Conservation (phyloP, 2,888 invertebrate species). For the Leistus spinibarbis region DNA sequence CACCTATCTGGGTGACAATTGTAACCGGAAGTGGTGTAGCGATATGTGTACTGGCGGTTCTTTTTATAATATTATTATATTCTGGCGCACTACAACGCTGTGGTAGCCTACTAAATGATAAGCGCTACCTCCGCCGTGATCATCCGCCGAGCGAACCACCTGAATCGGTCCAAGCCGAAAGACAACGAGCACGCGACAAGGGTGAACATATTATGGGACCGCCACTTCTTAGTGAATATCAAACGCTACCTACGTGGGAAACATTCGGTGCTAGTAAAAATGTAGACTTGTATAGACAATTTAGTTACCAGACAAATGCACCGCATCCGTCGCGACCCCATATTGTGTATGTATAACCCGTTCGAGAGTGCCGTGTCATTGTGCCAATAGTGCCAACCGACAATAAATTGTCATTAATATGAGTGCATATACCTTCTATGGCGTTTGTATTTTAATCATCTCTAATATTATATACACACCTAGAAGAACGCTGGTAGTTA, state of each 20-base stretch:
- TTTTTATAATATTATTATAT: slow-evolving; percentile 15
- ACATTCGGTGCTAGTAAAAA: slow-evolving; percentile 48
- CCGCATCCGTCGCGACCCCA: slow-evolving; percentile 22
- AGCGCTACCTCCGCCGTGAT: not conserved
- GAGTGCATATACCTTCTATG: slow-evolving; percentile 5
- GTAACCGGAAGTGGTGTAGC: slow-evolving; percentile 62
- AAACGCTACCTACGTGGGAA: slow-evolving; percentile 54
- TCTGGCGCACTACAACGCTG: slow-evolving; percentile 17
- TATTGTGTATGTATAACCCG: slow-evolving; percentile 26
- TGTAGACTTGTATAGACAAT: slow-evolving; percentile 36
- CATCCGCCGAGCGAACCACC: not conserved
- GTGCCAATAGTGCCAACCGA: slow-evolving; percentile 27
- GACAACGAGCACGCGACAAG: slow-evolving; percentile 15
- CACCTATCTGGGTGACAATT: slow-evolving; percentile 66
- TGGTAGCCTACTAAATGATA: not conserved
- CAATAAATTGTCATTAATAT: slow-evolving; percentile 2
- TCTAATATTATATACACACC: not conserved
- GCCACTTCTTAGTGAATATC: slow-evolving; percentile 53
- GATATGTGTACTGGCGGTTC: slow-evolving; percentile 54
- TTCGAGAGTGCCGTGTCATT: not conserved
- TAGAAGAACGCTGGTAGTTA: not conserved
- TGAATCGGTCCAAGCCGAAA: not conserved
- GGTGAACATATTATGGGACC: slow-evolving; percentile 51
- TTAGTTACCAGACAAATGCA: slow-evolving; percentile 15
- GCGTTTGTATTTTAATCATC: not conserved